phyloP scores from a whole-genome alignment of 2,113 vertebrate genomes.

The Seriola aureovittata region DNA sequence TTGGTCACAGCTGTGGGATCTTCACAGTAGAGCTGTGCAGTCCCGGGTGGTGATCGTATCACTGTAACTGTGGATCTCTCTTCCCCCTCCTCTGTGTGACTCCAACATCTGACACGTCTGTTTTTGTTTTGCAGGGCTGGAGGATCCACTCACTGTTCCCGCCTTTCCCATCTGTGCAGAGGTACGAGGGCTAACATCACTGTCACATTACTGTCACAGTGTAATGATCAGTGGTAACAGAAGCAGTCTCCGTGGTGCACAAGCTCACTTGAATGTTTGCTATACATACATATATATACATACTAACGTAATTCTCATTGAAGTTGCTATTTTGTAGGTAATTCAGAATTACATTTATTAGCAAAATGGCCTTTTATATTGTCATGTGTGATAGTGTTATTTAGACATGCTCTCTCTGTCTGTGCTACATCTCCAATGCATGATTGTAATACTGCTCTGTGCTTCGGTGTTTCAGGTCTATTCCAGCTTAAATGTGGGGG shows the following conservation, averaged over 20 bases:
- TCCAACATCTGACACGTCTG: slow-evolving; percentile 17
- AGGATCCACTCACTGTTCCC: slow-evolving; percentile 20
- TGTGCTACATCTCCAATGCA: not conserved
- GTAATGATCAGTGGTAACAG: not conserved
- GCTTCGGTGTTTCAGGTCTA: slow-evolving; percentile 23
- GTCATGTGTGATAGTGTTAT: not conserved
- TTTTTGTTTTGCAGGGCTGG: slow-evolving; percentile 47
- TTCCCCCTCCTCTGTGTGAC: not conserved
- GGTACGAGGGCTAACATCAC: slow-evolving; percentile 22
- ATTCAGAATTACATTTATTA: not conserved
- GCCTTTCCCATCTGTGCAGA: slow-evolving; percentile 26
- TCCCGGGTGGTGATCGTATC: slow-evolving; percentile 31
- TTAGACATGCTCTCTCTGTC: not conserved
- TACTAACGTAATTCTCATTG: not conserved
- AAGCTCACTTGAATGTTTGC: no score
- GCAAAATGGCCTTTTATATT: not conserved
- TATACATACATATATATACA: no score
- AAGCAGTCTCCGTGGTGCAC: not conserved
- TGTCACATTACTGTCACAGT: not conserved
- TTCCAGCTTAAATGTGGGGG: slow-evolving; percentile 79
- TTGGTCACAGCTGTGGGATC: slow-evolving; percentile 60
- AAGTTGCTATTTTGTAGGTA: not conserved
- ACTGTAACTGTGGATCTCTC: slow-evolving; percentile 15
- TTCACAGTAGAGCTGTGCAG: not conserved
- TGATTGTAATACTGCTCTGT: not conserved